Base-by-base conservation (phyloP, 2,888 invertebrate genomes). In the Ennomos erosarius region DNA sequence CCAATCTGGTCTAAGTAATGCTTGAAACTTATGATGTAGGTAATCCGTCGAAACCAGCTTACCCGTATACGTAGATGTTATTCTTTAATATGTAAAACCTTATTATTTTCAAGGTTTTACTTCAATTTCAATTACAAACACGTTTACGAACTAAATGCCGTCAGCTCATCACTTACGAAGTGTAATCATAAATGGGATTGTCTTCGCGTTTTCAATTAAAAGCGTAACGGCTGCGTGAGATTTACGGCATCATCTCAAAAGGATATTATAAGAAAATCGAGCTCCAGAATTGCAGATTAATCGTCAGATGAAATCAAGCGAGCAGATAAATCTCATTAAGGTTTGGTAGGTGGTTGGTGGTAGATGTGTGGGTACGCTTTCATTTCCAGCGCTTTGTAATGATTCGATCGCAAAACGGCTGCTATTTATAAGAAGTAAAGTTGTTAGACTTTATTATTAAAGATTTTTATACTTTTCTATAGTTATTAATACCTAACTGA, bases 241-340 rank as follows among this genome's bases (percentile, higher is more conserved):
- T 71, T 73, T 62, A 62, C 62, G 68, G 49, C 57, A 65, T 60
- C 65, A 74, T 78, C 73, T 78, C 71, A 71, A 74, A 72, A 75
- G 75, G 79, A 76, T 80, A 76, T 76, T 73, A 75, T 74, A 80
- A 78, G 81, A 82, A 82, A 82, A 84, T 84, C 79, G 77, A 78
- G 76, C 75, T 75, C 71, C 74, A 75, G 78, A 78, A 85, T 79
- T 73, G 71, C 71, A 79, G 64, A 72, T 70, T 82, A 83, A 86
- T 82, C 82, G 74, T 66, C 67, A 65, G 64, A 71, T 68, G 77
- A 74, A 84, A 85, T 82, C 81, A 81, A 80, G 77, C 81, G 73
- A 75, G 80, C 76, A 82, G 79, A 79, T 82, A 84, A 81, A 63
- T 86, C 83, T 86, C 84, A 86, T 87, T 87, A 86, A 78, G 69